Conservation (phyloP, 2,797 vertebrate species). For the Scarus forsteni region DNA sequence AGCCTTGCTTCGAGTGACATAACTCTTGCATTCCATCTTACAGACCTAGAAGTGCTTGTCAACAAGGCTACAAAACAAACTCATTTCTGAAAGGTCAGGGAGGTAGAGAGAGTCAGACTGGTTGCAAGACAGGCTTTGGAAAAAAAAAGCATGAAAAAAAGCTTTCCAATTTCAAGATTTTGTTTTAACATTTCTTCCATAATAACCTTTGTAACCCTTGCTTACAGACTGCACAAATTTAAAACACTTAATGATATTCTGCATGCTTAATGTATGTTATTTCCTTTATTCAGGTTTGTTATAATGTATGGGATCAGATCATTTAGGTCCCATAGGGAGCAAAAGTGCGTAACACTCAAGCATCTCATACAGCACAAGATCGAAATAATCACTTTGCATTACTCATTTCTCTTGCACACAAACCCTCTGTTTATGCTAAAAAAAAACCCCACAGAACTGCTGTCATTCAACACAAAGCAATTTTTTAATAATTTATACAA, state of each 20-base stretch:
- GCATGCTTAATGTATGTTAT: neutral
- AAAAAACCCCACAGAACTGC: neutral
- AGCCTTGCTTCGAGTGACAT: slow-evolving; percentile 51
- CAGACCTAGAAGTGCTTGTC: slow-evolving; percentile 59
- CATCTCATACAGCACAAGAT: neutral
- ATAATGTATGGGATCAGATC: too few relatives aligned
- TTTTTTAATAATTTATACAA: neutral
- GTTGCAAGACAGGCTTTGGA: slow-evolving; percentile 18
- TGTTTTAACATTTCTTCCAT: neutral
- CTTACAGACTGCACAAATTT: neutral
- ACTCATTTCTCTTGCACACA: neutral
- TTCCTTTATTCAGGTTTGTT: too few relatives aligned
- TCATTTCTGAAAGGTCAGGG: slow-evolving; percentile 70
- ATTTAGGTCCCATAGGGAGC: too few relatives aligned
- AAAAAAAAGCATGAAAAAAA: neutral
- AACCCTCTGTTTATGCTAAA: neutral
- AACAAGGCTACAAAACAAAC: slow-evolving; percentile 62
- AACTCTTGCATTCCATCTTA: slow-evolving; percentile 45
- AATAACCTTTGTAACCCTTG: slow-evolving; percentile 1
- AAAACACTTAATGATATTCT: neutral
- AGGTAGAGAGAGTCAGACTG: slow-evolving; percentile 51
- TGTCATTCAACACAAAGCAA: neutral
- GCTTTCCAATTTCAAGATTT: slow-evolving; percentile 26
- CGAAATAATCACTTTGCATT: neutral
- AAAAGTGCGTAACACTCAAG: neutral